Conservation (phyloP, 2,797 vertebrate genomes). For the Acanthis flammea region DNA sequence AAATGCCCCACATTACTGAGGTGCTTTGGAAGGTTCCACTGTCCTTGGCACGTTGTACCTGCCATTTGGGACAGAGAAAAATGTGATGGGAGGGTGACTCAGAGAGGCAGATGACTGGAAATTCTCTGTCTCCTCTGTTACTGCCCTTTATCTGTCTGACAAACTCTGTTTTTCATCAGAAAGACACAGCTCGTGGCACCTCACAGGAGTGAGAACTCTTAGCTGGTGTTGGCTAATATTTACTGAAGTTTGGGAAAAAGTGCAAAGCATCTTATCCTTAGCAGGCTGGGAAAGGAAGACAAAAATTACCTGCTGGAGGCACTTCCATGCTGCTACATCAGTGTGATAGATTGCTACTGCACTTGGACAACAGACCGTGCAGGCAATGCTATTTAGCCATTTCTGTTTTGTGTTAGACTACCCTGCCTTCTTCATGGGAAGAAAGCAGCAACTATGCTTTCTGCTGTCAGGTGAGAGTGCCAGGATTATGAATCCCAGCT, state of each 20-base stretch:
- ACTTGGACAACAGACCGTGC: background rate
- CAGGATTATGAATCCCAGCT: background rate
- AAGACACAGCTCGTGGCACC: background rate
- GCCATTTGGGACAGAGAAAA: background rate
- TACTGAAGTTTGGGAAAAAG: background rate
- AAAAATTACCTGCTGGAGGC: background rate
- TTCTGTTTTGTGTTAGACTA: background rate
- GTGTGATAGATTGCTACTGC: background rate
- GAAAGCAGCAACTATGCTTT: background rate
- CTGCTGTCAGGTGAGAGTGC: background rate
- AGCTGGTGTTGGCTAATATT: background rate
- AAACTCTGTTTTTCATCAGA: background rate
- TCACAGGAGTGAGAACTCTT: background rate
- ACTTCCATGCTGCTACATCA: background rate
- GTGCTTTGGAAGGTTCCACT: background rate
- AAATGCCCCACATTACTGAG: background rate
- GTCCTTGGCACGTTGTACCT: background rate
- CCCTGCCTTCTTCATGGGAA: background rate
- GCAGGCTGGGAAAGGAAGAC: background rate
- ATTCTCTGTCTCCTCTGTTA: background rate
- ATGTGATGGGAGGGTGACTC: background rate
- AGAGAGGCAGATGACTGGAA: background rate
- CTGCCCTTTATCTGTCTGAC: background rate
- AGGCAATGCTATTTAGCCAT: background rate
- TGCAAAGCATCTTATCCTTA: background rate